Conservation (phyloP, 2,113 vertebrate genomes). For the Xerus inauris region DNA sequence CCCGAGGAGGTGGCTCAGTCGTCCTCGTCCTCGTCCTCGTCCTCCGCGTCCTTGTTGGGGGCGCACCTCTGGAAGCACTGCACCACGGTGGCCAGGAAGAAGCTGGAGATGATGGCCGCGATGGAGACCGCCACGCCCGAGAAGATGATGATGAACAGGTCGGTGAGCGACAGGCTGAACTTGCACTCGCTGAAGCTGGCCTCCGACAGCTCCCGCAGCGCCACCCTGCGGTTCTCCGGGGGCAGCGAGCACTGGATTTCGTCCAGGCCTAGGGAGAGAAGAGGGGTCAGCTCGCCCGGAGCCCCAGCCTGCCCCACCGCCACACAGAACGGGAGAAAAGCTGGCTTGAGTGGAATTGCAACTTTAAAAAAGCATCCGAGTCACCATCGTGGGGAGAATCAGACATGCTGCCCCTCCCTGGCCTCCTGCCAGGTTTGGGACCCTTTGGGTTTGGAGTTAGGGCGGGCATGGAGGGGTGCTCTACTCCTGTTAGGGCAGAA, state of each 20-base stretch:
- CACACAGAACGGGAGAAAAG: accelerated
- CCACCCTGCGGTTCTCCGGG: conserved; percentile 91
- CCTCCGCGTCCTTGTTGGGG: conserved; percentile 94
- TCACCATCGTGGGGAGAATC: background rate
- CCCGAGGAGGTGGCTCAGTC: conserved; percentile 66
- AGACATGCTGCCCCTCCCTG: background rate
- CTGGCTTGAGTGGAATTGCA: background rate
- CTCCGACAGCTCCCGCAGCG: conserved; percentile 94
- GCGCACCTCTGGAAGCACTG: conserved; percentile 98
- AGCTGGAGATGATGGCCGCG: conserved; percentile 97
- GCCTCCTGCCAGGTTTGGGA: background rate
- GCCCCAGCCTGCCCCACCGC: too few species aligned
- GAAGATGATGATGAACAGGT: conserved; percentile 98
- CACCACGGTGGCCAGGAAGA: conserved; percentile 97
- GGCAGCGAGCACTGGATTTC: conserved; percentile 96
- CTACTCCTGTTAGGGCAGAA: background rate
- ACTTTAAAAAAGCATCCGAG: background rate
- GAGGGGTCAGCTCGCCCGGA: background rate
- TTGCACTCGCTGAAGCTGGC: conserved; percentile 98
- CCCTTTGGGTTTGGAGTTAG: background rate
- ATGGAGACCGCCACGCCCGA: conserved; percentile 98
- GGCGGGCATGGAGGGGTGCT: background rate
- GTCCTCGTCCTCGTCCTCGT: conserved; percentile 94
- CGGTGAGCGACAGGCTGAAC: conserved; percentile 94
- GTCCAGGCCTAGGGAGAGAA: conserved; percentile 88